Evolutionary conservation across 1,140 invertebrate species (phyloP).

Genomic region (Odontomachus brunneus): DNA sequence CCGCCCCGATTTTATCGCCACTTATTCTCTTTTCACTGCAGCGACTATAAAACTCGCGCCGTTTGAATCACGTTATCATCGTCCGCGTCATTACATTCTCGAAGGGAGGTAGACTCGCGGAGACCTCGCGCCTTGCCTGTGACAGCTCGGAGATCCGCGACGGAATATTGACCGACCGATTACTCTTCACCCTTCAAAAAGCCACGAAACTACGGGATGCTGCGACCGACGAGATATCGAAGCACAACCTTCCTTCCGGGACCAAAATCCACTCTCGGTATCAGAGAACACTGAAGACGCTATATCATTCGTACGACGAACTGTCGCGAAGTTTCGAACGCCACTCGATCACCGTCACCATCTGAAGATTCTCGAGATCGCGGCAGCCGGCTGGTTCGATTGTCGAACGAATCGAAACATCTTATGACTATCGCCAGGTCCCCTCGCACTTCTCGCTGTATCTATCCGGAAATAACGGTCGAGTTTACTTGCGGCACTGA

Average conservation of each 20-base stretch:
- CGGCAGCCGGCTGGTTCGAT: background rate
- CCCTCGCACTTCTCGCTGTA: background rate
- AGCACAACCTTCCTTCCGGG: background rate
- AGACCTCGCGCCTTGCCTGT: background rate
- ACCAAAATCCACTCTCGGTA: background rate
- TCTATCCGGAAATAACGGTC: background rate
- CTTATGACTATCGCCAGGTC: no score
- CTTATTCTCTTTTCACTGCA: background rate
- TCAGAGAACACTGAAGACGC: background rate
- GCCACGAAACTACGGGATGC: background rate
- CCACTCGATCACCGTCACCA: constrained; percentile 14
- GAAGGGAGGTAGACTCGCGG: background rate
- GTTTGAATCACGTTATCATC: background rate
- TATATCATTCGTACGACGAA: background rate
- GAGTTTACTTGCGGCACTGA: background rate
- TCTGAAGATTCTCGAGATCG: constrained; percentile 4
- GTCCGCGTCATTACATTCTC: background rate
- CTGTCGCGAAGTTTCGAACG: background rate
- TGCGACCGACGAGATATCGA: no score
- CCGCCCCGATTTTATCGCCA: background rate
- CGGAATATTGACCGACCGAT: background rate
- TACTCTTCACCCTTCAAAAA: background rate
- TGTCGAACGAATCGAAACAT: constrained; percentile 7
- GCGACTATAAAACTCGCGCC: background rate
- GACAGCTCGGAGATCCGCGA: background rate